Base-by-base conservation (phyloP, 2,888 invertebrate species). In the Trachelus iudaicus region DNA sequence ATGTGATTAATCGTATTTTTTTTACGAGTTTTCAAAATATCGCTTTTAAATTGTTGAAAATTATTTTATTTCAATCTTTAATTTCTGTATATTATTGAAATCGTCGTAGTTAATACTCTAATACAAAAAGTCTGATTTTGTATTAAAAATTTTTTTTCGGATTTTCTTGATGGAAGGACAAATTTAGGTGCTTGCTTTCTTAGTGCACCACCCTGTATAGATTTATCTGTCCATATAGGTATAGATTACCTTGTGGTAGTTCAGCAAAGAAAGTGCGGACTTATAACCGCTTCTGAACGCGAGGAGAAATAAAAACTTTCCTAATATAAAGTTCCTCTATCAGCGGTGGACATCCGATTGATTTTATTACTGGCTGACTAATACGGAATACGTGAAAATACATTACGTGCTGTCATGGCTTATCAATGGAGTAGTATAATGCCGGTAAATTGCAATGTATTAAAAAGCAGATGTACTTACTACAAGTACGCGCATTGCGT, bases 281-380 rank as follows among this genome's bases (percentile, higher is more conserved):
- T 79, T 82, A 78, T 83, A 83, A 86, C 81, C 82, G 79, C 82
- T 83, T 84, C 82, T 79, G 82, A 77, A 79, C 78, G 77, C 82
- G 80, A 81, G 84, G 80, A 86, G 84, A 85, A 83, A 84, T 87
- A 87, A 88, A 87, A 88, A 88, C 88, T 88, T 88, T 88, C 81
- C 86, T 87, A 88, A 88, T 88, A 88, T 87, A 88, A 88, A 88
- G 85, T 88, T 88, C 82, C 82, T 85, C 85, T 85, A 87, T 85
- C 83, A 86, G 78, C 75, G 79, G 73, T 73, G 76, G 77, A 77
- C 75, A 73, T 73, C 69, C 73, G 82, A 83, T 87, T 82, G 83
- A 86, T 87, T 86, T 85, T 83, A 84, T 85, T 86, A 82, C 79
- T 80, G 80, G 83, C 82, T 80, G 82, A 23, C 71, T 31, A 31